Evolutionary conservation across 2,888 invertebrate species (phyloP).

Genomic region (Stenolophus ochropezus): DNA sequence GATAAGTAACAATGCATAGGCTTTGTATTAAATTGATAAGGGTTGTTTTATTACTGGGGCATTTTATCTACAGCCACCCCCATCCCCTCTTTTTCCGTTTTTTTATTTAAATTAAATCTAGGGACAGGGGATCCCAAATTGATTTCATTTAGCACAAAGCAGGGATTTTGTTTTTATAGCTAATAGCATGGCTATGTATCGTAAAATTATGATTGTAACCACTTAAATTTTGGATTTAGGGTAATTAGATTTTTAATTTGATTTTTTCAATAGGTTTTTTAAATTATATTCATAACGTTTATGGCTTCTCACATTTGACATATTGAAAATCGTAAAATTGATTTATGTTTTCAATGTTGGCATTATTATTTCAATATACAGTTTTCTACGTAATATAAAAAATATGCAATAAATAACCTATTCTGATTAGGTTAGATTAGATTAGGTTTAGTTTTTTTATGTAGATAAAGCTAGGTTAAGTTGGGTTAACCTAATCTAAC

Average conservation of each 20-base stretch:
- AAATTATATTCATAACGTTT: not conserved
- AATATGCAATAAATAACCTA: too few relatives aligned
- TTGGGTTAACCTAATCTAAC: too few relatives aligned
- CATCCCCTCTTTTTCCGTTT: not conserved
- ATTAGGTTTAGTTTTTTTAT: too few relatives aligned
- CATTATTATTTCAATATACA: too few relatives aligned
- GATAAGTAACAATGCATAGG: conserved; percentile 44
- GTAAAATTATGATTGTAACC: conserved; percentile 38
- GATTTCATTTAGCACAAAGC: conserved; percentile 40
- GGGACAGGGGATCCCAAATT: conserved; percentile 30
- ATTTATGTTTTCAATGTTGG: not conserved
- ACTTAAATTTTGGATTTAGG: conserved; percentile 38
- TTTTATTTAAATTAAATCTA: conserved; percentile 50
- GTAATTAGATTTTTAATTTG: conserved; percentile 45
- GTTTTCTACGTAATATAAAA: not conserved
- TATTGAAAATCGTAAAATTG: not conserved
- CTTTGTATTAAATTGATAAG: conserved; percentile 49
- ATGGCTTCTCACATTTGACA: not conserved
- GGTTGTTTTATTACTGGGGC: conserved; percentile 48
- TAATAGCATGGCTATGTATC: conserved; percentile 34
- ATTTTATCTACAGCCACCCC: conserved; percentile 10
- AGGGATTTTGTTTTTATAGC: conserved; percentile 45
- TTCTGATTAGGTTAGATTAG: too few relatives aligned
- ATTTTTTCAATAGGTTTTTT: conserved; percentile 24
- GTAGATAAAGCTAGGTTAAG: too few relatives aligned